Conservation (phyloP, 2,888 invertebrate species). For the Coenonympha glycerion region DNA sequence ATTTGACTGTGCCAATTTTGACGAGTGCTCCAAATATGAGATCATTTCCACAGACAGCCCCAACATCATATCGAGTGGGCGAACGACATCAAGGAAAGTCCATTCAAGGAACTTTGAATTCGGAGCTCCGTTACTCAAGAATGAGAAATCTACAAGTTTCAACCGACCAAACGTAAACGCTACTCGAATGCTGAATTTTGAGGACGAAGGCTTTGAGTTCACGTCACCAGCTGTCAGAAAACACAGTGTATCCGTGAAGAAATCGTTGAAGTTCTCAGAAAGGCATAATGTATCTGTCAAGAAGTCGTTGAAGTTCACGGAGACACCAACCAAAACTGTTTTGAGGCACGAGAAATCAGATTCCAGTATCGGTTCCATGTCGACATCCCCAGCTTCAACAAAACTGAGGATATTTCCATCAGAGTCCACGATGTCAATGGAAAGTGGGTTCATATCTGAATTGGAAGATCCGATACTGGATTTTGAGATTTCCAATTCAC, state of each 20-base stretch:
- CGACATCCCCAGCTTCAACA: conserved; percentile 39
- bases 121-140: conserved; percentile 62
- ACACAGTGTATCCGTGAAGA: conserved; percentile 49
- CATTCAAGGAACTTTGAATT: conserved; percentile 56
- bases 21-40: conserved; percentile 66
- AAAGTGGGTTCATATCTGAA: conserved; percentile 68
- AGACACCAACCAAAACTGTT: conserved; percentile 46
- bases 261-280: conserved; percentile 36
- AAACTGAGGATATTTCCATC: conserved; percentile 48
- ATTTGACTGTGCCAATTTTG: conserved; percentile 59
- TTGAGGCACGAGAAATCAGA: conserved; percentile 51
- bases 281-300: conserved; percentile 48
- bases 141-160: conserved; percentile 62
- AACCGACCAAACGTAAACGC: conserved; percentile 47
- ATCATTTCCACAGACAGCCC: conserved; percentile 72
- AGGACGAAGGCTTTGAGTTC: conserved; percentile 62
- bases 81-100: conserved; percentile 50
- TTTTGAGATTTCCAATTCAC: conserved; percentile 54
- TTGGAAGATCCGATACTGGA: conserved; percentile 63
- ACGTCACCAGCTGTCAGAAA: conserved; percentile 54
- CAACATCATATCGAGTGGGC: conserved; percentile 60
- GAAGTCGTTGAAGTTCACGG: conserved; percentile 58
- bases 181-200: conserved; percentile 62
- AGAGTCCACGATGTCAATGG: conserved; percentile 61
- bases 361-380: conserved; percentile 56